Conservation (phyloP, 1,140 invertebrate genomes). For the Chlorops oryzae region DNA sequence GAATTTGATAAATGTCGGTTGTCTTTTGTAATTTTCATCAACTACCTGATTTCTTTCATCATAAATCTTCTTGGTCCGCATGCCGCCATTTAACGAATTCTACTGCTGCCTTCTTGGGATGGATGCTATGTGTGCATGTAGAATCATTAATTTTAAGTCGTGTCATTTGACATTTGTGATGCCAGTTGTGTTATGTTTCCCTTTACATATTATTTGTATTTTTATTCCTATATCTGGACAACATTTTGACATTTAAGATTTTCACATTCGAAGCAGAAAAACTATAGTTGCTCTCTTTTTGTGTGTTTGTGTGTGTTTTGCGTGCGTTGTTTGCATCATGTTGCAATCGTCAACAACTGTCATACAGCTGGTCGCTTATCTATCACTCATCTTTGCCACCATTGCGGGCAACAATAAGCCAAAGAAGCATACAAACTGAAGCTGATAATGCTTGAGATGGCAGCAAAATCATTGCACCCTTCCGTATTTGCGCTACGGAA, state of each 20-base stretch:
- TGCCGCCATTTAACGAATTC: not conserved
- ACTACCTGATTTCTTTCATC: slow-evolving; percentile 15
- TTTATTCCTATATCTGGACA: too few species aligned
- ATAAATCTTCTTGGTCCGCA: slow-evolving; percentile 3
- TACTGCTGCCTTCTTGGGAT: slow-evolving; percentile 26
- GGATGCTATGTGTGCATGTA: slow-evolving; percentile 15
- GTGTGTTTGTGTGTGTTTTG: not conserved
- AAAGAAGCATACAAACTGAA: not conserved
- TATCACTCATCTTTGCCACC: slow-evolving; percentile 8
- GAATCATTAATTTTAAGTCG: slow-evolving; percentile 13
- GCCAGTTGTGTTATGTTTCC: too few species aligned
- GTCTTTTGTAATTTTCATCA: slow-evolving; percentile 15
- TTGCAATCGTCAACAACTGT: slow-evolving; percentile 37
- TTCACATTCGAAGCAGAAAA: not conserved
- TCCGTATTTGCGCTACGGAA: too few species aligned
- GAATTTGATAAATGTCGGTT: slow-evolving; percentile 14
- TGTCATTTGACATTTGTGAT: slow-evolving; percentile 10
- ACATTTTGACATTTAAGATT: not conserved
- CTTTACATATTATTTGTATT: too few species aligned
- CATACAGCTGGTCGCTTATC: not conserved
- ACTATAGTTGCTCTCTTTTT: not conserved
- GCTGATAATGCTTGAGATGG: not conserved
- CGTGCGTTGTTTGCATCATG: slow-evolving; percentile 22
- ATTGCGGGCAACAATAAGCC: slow-evolving; percentile 3
- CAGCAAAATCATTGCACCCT: too few species aligned